Percentiles rank a stretch among this genome's conserved stretches.
Conservation (phyloP, 2,888 invertebrate species). For the Aleiodes leptofemur region DNA sequence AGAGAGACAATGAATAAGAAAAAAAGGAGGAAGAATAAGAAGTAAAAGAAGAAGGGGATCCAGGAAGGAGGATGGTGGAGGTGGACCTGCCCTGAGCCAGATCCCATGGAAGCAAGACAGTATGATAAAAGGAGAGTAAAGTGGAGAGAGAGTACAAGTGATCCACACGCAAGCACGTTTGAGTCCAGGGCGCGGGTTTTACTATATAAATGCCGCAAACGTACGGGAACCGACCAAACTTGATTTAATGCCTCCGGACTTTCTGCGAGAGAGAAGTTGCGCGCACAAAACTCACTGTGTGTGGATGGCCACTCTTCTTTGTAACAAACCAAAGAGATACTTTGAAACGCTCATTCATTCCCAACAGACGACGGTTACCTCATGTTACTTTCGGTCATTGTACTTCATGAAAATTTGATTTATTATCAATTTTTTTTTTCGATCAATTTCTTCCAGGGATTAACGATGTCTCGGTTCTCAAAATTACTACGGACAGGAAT, state of each 20-base stretch:
- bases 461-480: too few relatives aligned
- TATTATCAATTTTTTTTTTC: too few relatives aligned
- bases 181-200: constrained; percentile 40
- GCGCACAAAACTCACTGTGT: constrained; percentile 44
- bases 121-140: constrained; percentile 41
- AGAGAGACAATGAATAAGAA: constrained; percentile 25
- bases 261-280: constrained; percentile 44
- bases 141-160: constrained; percentile 41
- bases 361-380: constrained; percentile 15
- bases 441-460: too few relatives aligned
- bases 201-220: constrained; percentile 43
- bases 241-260: constrained; percentile 69
- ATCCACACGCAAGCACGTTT: constrained; percentile 46
- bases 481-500: too few relatives aligned
- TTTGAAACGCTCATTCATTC: constrained; percentile 54
- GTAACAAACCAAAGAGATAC: constrained; percentile 52
- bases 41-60: constrained; percentile 46
- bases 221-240: constrained; percentile 63
- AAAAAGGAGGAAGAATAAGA: constrained; percentile 31
- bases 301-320: constrained; percentile 44
- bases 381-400: constrained; percentile 31
- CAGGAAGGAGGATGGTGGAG: constrained; percentile 50
- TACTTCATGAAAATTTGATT: constrained; percentile 10
- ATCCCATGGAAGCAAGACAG: constrained; percentile 39
- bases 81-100: constrained; percentile 47